Evolutionary conservation across 2,888 invertebrate species (phyloP).

Genomic region (Trissolcus brochymenae): DNA sequence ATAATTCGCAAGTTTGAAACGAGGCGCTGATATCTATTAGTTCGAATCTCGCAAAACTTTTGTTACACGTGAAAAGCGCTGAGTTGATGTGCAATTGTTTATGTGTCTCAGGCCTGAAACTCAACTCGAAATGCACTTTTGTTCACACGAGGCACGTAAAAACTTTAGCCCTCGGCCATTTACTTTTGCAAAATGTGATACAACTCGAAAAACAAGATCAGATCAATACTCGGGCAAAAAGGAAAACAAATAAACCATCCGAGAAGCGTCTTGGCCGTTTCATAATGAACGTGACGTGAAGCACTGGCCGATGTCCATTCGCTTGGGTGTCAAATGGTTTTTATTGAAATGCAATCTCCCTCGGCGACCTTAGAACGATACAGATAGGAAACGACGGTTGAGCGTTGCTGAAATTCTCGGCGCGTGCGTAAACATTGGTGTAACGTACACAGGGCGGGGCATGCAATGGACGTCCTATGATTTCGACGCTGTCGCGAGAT

Average conservation of each 20-base stretch:
- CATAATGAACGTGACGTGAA: conserved; percentile 49
- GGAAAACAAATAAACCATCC: conserved; percentile 22
- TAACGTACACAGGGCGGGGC: conserved; percentile 56
- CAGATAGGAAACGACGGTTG: conserved; percentile 40
- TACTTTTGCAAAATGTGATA: too few species aligned
- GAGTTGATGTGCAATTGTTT: too few species aligned
- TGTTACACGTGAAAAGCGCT: too few species aligned
- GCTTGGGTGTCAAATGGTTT: conserved; percentile 53
- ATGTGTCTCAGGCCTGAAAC: too few species aligned
- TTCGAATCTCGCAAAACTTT: too few species aligned
- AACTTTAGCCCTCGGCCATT: too few species aligned
- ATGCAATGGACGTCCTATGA: conserved; percentile 55
- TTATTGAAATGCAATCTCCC: conserved; percentile 55
- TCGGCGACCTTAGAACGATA: conserved; percentile 39
- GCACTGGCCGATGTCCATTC: conserved; percentile 59
- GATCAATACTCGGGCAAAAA: background rate
- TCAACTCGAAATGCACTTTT: too few species aligned
- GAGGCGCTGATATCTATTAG: too few species aligned
- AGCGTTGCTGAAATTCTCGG: conserved; percentile 44
- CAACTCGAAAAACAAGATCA: background rate
- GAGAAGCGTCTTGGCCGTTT: conserved; percentile 41
- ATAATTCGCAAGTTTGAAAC: too few species aligned
- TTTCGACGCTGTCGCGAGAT: conserved; percentile 33
- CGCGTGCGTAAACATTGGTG: conserved; percentile 57
- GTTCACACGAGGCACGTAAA: too few species aligned